Conservation (phyloP, 2,888 invertebrate species). For the Omphaloscelis lunosa region DNA sequence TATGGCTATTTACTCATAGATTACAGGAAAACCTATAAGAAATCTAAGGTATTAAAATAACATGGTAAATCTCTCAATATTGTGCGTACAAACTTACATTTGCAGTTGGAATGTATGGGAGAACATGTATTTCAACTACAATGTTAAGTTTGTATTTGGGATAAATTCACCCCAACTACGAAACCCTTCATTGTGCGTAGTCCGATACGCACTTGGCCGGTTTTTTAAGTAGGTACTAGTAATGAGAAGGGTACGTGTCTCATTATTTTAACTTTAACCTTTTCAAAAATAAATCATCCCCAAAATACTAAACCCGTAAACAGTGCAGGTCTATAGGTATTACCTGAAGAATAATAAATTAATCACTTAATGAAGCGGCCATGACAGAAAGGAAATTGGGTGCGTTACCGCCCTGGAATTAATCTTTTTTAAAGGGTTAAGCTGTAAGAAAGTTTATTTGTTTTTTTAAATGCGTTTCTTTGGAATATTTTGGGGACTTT, state of each 20-base stretch:
- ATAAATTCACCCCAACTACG: too few species aligned
- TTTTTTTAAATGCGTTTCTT: constrained; percentile 16
- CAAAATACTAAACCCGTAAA: constrained; percentile 55
- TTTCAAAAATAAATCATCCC: constrained; percentile 37
- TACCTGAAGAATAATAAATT: constrained; percentile 80
- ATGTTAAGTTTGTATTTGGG: too few species aligned
- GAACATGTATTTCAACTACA: too few species aligned
- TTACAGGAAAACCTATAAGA: too few species aligned
- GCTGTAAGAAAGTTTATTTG: constrained; percentile 52
- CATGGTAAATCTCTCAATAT: too few species aligned
- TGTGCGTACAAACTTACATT: too few species aligned
- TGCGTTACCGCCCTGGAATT: constrained; percentile 73
- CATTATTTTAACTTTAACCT: neutral
- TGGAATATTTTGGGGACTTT: neutral
- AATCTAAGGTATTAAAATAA: too few species aligned
- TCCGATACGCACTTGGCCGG: too few species aligned
- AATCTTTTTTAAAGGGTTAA: constrained; percentile 73
- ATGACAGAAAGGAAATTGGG: constrained; percentile 82
- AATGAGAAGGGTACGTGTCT: neutral
- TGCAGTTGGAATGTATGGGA: too few species aligned
- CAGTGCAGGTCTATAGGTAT: constrained; percentile 66
- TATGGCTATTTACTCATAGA: too few species aligned
- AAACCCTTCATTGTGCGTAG: too few species aligned
- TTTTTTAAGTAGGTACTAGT: neutral
- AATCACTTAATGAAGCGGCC: constrained; percentile 80